Percentiles rank a stretch among this genome's conserved stretches.
These are phyloP conservation scores for human (Homo sapiens) DNA, from an alignment of 2,113 vertebrate genomes.

Conservation along the genomic window GRCh38 chr20:34864001-34864500, in stretches of 20 bases:
- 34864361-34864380: neutral
- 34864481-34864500: too few species aligned
- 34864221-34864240: neutral
- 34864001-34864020: neutral
- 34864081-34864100: constrained; percentile 14
- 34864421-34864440: neutral
- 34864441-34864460: neutral
- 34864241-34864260: neutral
- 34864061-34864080: neutral
- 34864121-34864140: constrained; percentile 3
- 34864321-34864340: constrained; percentile 2
- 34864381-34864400: neutral
- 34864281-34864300: neutral
- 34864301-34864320: neutral
- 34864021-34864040: neutral
- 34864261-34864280: neutral
- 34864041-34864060: neutral
- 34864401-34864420: neutral
- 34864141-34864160: neutral
- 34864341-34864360: neutral
- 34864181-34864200: neutral
- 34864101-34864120: neutral
- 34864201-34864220: neutral
- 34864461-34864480: too few species aligned
- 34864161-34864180: neutral